A percentile compares a stretch with the other conserved stretches of the same genome.
These are phyloP conservation scores for Hyperoplus lanceolatus DNA, from an alignment of 2,797 vertebrate species.

Conservation along the genomic window DNA sequence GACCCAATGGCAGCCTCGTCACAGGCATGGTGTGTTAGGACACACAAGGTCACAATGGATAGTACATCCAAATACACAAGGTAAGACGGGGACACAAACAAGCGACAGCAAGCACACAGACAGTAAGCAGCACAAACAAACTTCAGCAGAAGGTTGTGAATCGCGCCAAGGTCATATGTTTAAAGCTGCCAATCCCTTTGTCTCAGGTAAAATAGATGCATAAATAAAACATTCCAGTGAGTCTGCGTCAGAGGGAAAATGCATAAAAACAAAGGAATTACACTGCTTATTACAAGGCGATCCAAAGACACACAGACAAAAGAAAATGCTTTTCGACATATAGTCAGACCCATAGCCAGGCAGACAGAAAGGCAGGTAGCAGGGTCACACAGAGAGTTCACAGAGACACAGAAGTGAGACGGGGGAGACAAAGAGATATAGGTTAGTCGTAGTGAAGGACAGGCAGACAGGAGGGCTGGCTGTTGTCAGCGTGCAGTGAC, in stretches of 20 bases:
- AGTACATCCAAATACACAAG: conserved; percentile 24
- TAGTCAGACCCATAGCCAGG: conserved; percentile 5
- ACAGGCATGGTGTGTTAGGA: conserved; percentile 1
- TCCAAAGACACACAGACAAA: conserved; percentile 24
- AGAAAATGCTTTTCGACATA: conserved; percentile 20
- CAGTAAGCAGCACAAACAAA: conserved; percentile 44
- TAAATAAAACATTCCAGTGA: conserved; percentile 13
- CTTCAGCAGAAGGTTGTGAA: conserved; percentile 32
- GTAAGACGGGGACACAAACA: conserved; percentile 39
- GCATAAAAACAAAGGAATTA: conserved; percentile 32
- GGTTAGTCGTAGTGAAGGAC: conserved; percentile 64
- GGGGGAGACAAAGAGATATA: conserved; percentile 73
- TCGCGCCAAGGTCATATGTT: conserved; percentile 50
- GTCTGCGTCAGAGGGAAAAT: conserved; percentile 17
- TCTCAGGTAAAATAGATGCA: not conserved
- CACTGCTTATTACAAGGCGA: conserved; percentile 4
- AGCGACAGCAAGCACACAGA: conserved; percentile 17
- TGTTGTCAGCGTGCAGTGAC: conserved; percentile 74
- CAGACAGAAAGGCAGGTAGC: conserved; percentile 34
- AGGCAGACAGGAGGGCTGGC: conserved; percentile 69
- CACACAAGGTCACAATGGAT: conserved; percentile 39
- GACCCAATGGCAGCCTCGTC: conserved; percentile 8
- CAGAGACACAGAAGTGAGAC: conserved; percentile 53
- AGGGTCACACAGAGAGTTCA: conserved; percentile 23
- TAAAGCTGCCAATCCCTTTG: conserved; percentile 29